Base-by-base conservation (phyloP, 2,888 invertebrate species). In the Abrostola tripartita region DNA sequence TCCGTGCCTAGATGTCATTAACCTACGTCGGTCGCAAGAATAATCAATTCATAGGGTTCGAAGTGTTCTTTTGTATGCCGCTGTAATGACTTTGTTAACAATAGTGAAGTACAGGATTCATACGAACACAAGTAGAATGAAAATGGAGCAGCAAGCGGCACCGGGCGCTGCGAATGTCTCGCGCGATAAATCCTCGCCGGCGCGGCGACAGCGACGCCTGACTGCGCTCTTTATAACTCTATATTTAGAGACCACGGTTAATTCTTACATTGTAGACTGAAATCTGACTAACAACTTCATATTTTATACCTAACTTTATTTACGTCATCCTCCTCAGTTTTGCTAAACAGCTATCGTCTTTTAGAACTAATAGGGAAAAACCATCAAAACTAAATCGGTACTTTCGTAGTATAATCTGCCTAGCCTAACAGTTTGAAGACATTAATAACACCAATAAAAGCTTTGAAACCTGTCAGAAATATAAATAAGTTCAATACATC, bases 101-200 rank as follows among this genome's bases (percentile, higher is more conserved):
- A 71, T 63, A 62, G 76, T 72, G 68, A 74, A 65, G 44, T 58
- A 60, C 71, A 68, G 67, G 72, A 71, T 76, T 82, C 76, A 71
- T 78, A 71, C 66, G 68, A 73, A 70, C 74, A 77, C 68, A 73
- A 74, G 78, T 65, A 81, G 78, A 81, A 83, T 83, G 78, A 79
- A 85, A 85, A 85, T 82, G 77, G 78, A 81, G 77, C 76, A 82
- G 70, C 76, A 73, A 76, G 74, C 71, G 66, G 51, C 64, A 55
- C 47, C 65, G 65, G 41, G 67, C 63, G 58, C 73, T 65, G 74
- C 70, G 68, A 78, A 76, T 75, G 74, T 79, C 75, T 81, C 72
- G 60, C 69, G 70, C 84, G 65, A 85, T 86, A 84, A 85, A 85
- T 86, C 76, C 80, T 79, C 65, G 76, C 50, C 58, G 50, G 53